Evolutionary conservation across 2,888 invertebrate genomes (phyloP), one percentile per base, ranked within the genome.

Genomic region (Tachina lurida): DNA sequence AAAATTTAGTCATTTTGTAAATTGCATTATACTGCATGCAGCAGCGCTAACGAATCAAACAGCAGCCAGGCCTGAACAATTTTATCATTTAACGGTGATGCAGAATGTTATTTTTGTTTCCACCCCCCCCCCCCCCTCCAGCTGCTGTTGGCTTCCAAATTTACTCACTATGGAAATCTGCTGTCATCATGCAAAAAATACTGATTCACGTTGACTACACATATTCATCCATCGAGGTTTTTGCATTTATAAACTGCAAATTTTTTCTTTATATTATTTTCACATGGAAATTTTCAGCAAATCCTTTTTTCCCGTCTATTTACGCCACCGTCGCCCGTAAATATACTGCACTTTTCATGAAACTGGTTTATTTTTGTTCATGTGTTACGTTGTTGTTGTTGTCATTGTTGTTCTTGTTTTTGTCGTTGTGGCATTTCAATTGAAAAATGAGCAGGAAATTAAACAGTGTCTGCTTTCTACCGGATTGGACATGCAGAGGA

Each of bases 381-480:
- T 49, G 19, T 12, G 17, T 65, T 73, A n/a, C 19, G 9, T 52
- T 7, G 31, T 7, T 31, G 5, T 31, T 76, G 54, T 39, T 63
- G 31, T 43, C 54, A 41, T 1, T 79, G 49, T 67, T 49, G 47
- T n/a, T 39, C 5, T 52, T 76, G 54, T 19, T 63, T 17, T 43
- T 63, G 43, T 3, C 65, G 49, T 67, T 49, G 47, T 62, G 87
- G 87, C 87, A 88, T 89, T 89, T 84, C 87, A 88, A 89, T 89
- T 88, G 89, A 89, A 89, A 89, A 89, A 89, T 89, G 88, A 89
- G 90, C 91, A 91, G 91, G 91, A 91, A 90, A 91, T 91, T 91
- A 91, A 91, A 90, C 88, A 81, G 81, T 85, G 54, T 84, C 89
- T 89, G n/a, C 41, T 89, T 89, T 52, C 17, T 10, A 87, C 89